phyloP scores from a whole-genome alignment of 2,888 invertebrate species.

The Salpingus planirostris region DNA sequence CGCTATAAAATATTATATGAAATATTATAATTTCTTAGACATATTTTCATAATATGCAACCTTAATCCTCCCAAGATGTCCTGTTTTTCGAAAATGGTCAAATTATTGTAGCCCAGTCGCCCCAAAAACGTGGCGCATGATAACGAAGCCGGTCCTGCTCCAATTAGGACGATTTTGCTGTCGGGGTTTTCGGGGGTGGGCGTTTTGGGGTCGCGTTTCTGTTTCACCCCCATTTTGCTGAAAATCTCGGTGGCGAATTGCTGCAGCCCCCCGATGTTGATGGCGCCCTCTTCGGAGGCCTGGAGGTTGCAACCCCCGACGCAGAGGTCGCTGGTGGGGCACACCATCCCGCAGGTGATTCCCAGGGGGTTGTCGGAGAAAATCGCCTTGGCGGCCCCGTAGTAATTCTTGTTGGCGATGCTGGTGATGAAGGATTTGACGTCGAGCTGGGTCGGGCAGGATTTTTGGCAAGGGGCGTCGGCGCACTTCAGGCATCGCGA shows the following conservation, averaged over 20 bases:
- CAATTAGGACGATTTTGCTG: slow-evolving; percentile 75
- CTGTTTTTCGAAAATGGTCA: slow-evolving; percentile 89
- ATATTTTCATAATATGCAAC: slow-evolving; percentile 43
- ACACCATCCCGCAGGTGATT: slow-evolving; percentile 95
- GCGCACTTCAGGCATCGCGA: slow-evolving; percentile 84
- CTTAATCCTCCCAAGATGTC: slow-evolving; percentile 83
- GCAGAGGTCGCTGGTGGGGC: slow-evolving; percentile 96
- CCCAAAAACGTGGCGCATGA: slow-evolving; percentile 96
- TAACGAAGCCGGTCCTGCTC: slow-evolving; percentile 93
- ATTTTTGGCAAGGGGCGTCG: slow-evolving; percentile 97
- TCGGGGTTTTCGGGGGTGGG: slow-evolving; percentile 49
- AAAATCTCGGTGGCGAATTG: slow-evolving; percentile 97
- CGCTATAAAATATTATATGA: slow-evolving; percentile 49
- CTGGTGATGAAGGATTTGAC: slow-evolving; percentile 94
- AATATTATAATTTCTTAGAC: slow-evolving; percentile 2
- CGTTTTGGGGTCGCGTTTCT: slow-evolving; percentile 70
- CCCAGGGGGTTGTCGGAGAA: slow-evolving; percentile 96
- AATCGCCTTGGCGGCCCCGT: slow-evolving; percentile 93
- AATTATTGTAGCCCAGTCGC: slow-evolving; percentile 81
- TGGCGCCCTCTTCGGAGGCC: slow-evolving; percentile 94
- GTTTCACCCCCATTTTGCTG: slow-evolving; percentile 86
- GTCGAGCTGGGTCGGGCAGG: slow-evolving; percentile 96
- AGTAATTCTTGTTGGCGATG: slow-evolving; percentile 96
- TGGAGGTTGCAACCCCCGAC: slow-evolving; percentile 96
- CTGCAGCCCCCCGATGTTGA: slow-evolving; percentile 97